Evolutionary conservation across 2,113 vertebrate genomes (phyloP).

Genomic region (Pelodiscus sinensis): DNA sequence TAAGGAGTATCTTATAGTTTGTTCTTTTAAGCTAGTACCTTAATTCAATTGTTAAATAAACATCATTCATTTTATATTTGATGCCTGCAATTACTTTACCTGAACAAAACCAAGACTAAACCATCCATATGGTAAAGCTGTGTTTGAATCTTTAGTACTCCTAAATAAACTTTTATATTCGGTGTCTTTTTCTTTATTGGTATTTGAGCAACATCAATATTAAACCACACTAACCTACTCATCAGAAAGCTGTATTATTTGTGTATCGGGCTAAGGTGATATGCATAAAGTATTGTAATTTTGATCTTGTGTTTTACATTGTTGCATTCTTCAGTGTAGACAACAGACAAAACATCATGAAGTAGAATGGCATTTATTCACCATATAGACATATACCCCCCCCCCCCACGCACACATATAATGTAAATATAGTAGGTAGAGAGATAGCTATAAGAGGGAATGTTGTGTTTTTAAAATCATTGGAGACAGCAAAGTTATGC

Average conservation of each 20-base stretch:
- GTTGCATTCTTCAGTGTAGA: conserved; percentile 1
- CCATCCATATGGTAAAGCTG: fast-evolving
- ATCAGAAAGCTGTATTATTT: background rate
- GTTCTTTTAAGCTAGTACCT: background rate
- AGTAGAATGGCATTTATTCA: conserved; percentile 25
- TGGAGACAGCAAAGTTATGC: conserved; percentile 67
- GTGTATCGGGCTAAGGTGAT: background rate
- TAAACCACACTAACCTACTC: background rate
- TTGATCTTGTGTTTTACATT: conserved; percentile 20
- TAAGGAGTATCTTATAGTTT: background rate
- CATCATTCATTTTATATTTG: background rate
- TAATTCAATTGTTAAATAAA: background rate
- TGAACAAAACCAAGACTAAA: background rate
- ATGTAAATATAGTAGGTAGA: conserved; percentile 50
- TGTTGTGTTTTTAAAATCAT: conserved; percentile 66
- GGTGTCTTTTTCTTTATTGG: background rate
- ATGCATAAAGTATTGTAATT: background rate
- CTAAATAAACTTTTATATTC: background rate
- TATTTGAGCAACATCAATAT: background rate
- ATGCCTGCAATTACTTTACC: background rate
- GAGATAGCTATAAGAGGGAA: conserved; percentile 41
- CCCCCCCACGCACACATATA: background rate
- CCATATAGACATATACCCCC: background rate
- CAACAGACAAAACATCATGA: conserved; percentile 7
- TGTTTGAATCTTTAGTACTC: fast-evolving